A percentile compares a stretch with the other conserved stretches of the same genome.
These are phyloP conservation scores for Acanthosoma haemorrhoidale DNA, from an alignment of 2,888 invertebrate genomes.

Conservation along the genomic window DNA sequence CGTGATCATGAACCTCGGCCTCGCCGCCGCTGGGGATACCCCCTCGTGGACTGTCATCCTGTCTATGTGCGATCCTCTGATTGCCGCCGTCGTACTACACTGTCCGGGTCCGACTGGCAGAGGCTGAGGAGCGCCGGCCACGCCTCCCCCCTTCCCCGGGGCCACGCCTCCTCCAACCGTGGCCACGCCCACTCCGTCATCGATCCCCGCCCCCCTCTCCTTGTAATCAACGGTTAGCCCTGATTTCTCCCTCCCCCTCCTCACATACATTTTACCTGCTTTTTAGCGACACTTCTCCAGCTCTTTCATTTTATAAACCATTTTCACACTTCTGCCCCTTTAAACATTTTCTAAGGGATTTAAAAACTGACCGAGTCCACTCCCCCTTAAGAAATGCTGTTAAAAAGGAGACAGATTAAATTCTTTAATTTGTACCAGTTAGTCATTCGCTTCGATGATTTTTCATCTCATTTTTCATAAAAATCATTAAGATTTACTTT, in stretches of 20 bases:
- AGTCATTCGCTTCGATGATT: too few relatives aligned
- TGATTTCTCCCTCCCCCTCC: slow-evolving; percentile 35
- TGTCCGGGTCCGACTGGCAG: slow-evolving; percentile 18
- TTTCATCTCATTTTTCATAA: too few relatives aligned
- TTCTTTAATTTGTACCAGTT: too few relatives aligned
- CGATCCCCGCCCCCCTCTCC: slow-evolving; percentile 29
- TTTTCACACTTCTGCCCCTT: slow-evolving; percentile 31
- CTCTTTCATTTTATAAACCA: slow-evolving; percentile 25
- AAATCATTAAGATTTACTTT: too few relatives aligned
- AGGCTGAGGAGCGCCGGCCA: slow-evolving; percentile 17
- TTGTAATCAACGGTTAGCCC: slow-evolving; percentile 37
- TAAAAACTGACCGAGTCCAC: neutral
- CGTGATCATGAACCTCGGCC: slow-evolving; percentile 84
- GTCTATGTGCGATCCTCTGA: neutral
- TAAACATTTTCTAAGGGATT: neutral
- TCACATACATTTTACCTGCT: slow-evolving; percentile 35
- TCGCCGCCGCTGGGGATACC: slow-evolving; percentile 55
- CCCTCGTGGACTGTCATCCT: slow-evolving; percentile 41
- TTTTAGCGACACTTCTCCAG: slow-evolving; percentile 32
- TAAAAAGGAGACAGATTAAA: neutral
- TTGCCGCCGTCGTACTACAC: neutral
- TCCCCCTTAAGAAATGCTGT: neutral
- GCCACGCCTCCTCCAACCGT: slow-evolving; percentile 27
- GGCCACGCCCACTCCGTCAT: slow-evolving; percentile 28
- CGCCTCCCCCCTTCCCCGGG: slow-evolving; percentile 21